Percentiles rank a stretch among this genome's conserved stretches.
These are phyloP conservation scores for Torymus aiolomorphi DNA, from an alignment of 2,888 invertebrate species.

Conservation along the genomic window DNA sequence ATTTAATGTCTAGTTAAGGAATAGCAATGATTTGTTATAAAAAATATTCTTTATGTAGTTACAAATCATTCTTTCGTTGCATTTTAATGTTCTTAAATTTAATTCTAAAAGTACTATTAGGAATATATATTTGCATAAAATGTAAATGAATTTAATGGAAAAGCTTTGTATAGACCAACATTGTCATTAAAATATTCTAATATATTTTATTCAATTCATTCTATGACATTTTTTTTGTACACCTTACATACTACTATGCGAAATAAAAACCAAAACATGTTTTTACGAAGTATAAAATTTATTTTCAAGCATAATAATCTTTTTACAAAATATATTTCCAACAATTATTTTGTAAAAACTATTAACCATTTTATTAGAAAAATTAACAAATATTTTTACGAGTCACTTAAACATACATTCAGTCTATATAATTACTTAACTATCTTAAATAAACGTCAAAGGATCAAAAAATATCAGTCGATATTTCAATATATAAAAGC, in stretches of 20 bases:
- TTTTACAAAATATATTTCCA: conserved; percentile 41
- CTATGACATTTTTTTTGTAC: not conserved
- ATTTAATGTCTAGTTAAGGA: conserved; percentile 16
- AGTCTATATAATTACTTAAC: conserved; percentile 43
- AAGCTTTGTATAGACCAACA: conserved; percentile 50
- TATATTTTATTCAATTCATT: conserved; percentile 48
- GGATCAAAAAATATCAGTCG: conserved; percentile 38
- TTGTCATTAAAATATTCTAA: conserved; percentile 46
- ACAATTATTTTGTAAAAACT: conserved; percentile 54
- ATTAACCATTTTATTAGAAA: conserved; percentile 43
- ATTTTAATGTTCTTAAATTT: conserved; percentile 33
- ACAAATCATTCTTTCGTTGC: conserved; percentile 16
- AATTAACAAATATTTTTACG: conserved; percentile 37
- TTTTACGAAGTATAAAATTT: conserved; percentile 46
- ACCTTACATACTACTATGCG: conserved; percentile 1
- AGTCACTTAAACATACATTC: conserved; percentile 46
- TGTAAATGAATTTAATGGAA: conserved; percentile 25
- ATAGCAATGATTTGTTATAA: conserved; percentile 19
- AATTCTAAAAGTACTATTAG: conserved; percentile 31
- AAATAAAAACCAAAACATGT: conserved; percentile 14
- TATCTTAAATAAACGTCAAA: conserved; percentile 30
- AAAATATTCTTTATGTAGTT: conserved; percentile 43
- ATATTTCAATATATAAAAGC: conserved; percentile 33
- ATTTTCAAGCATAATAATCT: conserved; percentile 46
- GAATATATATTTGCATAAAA: conserved; percentile 33